These are phyloP conservation scores for Suncus etruscus DNA, from an alignment of 2,113 vertebrate genomes.

Conservation along the genomic window DNA sequence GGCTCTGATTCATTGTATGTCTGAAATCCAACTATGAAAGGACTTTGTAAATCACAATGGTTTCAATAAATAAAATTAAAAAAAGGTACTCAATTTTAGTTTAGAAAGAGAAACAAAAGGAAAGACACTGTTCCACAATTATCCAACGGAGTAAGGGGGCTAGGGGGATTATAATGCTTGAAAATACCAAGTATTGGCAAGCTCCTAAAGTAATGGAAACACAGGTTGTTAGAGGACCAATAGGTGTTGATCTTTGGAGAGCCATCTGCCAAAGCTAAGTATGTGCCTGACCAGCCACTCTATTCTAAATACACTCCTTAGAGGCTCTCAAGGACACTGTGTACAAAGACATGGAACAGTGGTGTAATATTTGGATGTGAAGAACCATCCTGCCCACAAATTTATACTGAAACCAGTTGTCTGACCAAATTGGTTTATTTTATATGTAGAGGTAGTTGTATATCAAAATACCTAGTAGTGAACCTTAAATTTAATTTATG, in stretches of 20 bases:
- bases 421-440: not conserved
- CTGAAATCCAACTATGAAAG: too few relatives aligned
- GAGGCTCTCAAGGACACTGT: not conserved
- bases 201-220: not conserved
- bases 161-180: not conserved
- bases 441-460: not conserved
- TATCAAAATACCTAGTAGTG: slow-evolving; percentile 21
- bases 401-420: not conserved
- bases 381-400: not conserved
- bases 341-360: not conserved
- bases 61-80: not conserved
- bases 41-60: too few relatives aligned
- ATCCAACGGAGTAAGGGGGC: not conserved
- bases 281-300: not conserved
- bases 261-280: not conserved
- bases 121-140: not conserved
- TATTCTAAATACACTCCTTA: not conserved
- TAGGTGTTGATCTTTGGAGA: not conserved
- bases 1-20: too few relatives aligned
- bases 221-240: not conserved
- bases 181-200: not conserved
- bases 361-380: not conserved
- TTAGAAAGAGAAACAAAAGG: slow-evolving; percentile 5
- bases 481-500: not conserved
- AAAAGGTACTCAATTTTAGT: not conserved